Conservation (phyloP, 2,797 vertebrate genomes). For the Hippoglossus hippoglossus region DNA sequence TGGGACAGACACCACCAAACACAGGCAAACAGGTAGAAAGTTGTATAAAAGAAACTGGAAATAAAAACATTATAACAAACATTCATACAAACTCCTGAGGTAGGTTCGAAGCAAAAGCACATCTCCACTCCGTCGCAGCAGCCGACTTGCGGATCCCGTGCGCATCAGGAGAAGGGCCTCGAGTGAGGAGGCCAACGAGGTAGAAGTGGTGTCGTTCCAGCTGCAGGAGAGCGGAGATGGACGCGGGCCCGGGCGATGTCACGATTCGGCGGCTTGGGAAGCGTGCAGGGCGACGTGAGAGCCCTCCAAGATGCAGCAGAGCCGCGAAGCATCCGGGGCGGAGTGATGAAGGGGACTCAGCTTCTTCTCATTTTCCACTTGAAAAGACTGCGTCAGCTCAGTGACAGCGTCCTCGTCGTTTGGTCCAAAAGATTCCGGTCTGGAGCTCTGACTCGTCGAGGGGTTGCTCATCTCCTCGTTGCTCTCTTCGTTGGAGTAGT, state of each 20-base stretch:
- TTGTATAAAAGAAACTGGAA: slow-evolving; percentile 49
- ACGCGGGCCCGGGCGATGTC: slow-evolving; percentile 45
- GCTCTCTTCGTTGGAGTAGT: slow-evolving; percentile 91
- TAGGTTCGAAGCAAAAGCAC: slow-evolving; percentile 62
- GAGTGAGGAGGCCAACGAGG: slow-evolving; percentile 61
- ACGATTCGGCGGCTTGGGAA: slow-evolving; percentile 54
- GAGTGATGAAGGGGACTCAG: slow-evolving; percentile 27
- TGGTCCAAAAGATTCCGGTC: slow-evolving; percentile 55
- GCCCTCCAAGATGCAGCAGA: slow-evolving; percentile 27
- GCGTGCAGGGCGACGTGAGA: slow-evolving; percentile 23
- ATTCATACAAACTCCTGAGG: slow-evolving; percentile 81
- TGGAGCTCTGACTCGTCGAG: slow-evolving; percentile 66
- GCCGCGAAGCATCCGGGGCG: slow-evolving; percentile 20
- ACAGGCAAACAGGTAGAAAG: slow-evolving; percentile 74
- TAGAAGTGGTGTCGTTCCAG: slow-evolving; percentile 53
- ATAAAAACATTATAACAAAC: slow-evolving; percentile 59
- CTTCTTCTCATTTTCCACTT: slow-evolving; percentile 59
- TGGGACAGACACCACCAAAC: slow-evolving; percentile 72
- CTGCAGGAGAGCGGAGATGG: slow-evolving; percentile 26
- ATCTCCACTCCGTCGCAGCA: slow-evolving; percentile 61
- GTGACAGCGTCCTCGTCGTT: slow-evolving; percentile 18
- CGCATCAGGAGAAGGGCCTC: slow-evolving; percentile 45
- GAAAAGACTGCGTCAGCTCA: slow-evolving; percentile 51
- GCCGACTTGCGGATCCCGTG: slow-evolving; percentile 58
- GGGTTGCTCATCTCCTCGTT: slow-evolving; percentile 87